Evolutionary conservation across 2,797 vertebrate species (phyloP), one percentile per base, ranked within the genome.

Genomic region (Kryptolebias ocellatus): DNA sequence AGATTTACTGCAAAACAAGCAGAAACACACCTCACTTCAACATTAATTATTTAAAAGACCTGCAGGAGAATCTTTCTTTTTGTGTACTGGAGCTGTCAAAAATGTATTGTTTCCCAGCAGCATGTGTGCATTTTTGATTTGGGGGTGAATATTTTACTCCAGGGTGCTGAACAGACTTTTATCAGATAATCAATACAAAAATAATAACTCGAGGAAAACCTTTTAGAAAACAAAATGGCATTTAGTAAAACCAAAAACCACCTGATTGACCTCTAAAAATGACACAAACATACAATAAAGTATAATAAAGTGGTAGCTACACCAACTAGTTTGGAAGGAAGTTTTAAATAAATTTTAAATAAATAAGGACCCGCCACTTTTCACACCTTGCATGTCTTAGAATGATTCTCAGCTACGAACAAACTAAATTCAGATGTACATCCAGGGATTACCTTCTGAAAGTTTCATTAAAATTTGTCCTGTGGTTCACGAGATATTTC

Each of bases 21-120:
- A 72, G 9, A 47, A 52, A 53, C 39, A 56, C 4, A 55, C 11
- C 52, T 24, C 34, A 73, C 56, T 64, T 53, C 3, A 65, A 9
- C 45, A 59, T 70, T 55, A 8, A 71, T 67, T 24, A 72, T 64
- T 72, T 18, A 64, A 67, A 81, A 2, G 2, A 57, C 28, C 72
- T 29, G 52, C 24, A 1, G 53, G 59, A 59, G 34, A 58, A 50
- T 58, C 67, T 46, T n/a, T 5, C 64, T 58, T 67, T 68, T 64
- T 72, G 46, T 70, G 24, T 77, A 45, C 31, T 47, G 52, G 60
- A 72, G 54, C 49, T 80, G 62, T 27, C 64, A 60, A 34, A 15
- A 50, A 62, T 75, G 63, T 54, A 34, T 8, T 5, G 24, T 51
- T 24, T 64, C 47, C 50, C 70, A 51, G 17, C 58, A 74, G 73